phyloP scores from a whole-genome alignment of 2,113 vertebrate species.

The Patagioenas fasciata region DNA sequence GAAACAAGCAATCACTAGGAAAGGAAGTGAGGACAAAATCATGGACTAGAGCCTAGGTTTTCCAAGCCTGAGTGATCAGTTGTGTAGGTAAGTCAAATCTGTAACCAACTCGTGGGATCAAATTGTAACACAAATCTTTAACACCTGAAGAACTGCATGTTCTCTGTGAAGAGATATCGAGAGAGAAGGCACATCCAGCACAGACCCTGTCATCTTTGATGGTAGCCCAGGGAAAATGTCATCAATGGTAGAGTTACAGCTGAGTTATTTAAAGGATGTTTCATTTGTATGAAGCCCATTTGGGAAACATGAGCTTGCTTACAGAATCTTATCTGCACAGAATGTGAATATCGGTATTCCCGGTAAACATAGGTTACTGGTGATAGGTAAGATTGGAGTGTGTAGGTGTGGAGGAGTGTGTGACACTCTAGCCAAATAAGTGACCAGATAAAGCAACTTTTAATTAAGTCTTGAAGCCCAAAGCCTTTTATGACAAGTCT shows the following conservation, averaged over 20 bases:
- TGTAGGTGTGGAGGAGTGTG: background rate
- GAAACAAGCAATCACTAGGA: background rate
- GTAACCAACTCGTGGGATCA: background rate
- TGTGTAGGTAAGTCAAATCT: background rate
- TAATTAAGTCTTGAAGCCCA: background rate
- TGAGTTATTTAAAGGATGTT: background rate
- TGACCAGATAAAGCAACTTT: background rate
- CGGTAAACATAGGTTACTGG: background rate
- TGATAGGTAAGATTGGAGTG: too few species aligned
- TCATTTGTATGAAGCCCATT: background rate
- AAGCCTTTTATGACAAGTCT: background rate
- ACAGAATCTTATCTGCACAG: background rate
- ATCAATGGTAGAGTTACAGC: background rate
- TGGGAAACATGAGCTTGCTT: background rate
- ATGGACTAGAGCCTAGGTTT: background rate
- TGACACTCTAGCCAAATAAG: background rate
- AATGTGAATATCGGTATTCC: background rate
- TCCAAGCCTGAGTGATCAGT: background rate
- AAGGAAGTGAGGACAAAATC: background rate
- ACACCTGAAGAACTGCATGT: rapidly evolving
- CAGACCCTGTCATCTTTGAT: background rate
- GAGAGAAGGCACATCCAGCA: background rate
- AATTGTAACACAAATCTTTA: background rate
- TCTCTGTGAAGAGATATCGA: background rate
- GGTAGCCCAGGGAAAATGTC: background rate